These are phyloP conservation scores for Atta colombica DNA, from an alignment of 1,140 invertebrate genomes.

Conservation along the genomic window DNA sequence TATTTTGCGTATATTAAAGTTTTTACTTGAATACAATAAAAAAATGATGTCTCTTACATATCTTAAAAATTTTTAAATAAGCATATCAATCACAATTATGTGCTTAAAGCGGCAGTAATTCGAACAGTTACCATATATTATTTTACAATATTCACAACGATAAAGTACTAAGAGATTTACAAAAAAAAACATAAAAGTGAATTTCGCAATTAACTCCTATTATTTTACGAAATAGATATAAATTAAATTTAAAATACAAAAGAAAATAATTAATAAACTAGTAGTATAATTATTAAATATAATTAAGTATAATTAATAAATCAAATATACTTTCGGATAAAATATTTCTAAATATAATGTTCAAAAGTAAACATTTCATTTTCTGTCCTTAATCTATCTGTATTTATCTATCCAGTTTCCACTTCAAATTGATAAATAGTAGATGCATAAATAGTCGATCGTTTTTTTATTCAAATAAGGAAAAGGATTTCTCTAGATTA, in stretches of 20 bases:
- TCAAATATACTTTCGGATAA: background rate
- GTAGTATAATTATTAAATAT: background rate
- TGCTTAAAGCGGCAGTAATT: too few relatives aligned
- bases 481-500: slow-evolving; percentile 3
- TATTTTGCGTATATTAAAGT: too few relatives aligned
- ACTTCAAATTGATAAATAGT: slow-evolving; percentile 26
- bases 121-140: too few relatives aligned
- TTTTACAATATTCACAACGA: background rate
- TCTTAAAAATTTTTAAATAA: too few relatives aligned
- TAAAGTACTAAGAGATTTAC: background rate
- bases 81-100: too few relatives aligned
- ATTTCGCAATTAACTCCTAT: slow-evolving; percentile 7
- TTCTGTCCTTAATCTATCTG: background rate
- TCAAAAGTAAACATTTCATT: slow-evolving; percentile 16
- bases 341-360: background rate
- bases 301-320: background rate
- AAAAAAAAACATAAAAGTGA: background rate
- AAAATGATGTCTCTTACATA: too few relatives aligned
- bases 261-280: background rate
- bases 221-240: background rate
- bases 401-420: slow-evolving; percentile 15
- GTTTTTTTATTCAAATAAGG: background rate
- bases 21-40: too few relatives aligned
- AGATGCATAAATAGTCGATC: background rate
- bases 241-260: background rate